Evolutionary conservation across 1,140 invertebrate genomes (phyloP), one percentile per base, ranked within the genome.

Genomic region (Ceratina japonica): DNA sequence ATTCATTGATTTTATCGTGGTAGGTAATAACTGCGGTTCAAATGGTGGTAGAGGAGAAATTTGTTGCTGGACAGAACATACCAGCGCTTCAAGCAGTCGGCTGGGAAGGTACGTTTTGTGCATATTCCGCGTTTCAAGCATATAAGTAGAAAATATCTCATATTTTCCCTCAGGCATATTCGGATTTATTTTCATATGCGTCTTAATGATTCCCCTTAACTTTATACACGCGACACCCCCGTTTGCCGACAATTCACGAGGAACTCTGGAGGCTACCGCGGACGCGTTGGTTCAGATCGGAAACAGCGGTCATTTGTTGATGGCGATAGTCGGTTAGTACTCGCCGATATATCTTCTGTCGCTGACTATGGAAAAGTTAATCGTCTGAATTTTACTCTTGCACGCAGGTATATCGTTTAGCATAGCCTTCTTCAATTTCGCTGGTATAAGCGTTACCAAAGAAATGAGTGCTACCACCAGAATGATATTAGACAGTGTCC

Each of bases 391-490:
- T 10, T n/a, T 3, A 56, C 15, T 56, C 54, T 56, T 56, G 54
- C 64, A 24, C 79, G 51, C 91, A 95, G 97, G 97, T 80, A 98
- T 97, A n/a, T 94, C 97, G 16, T 87, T 98, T 7, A 98, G 97
- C 72, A 99, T 99, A 86, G 98, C 98, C 3, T 98, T 99, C 90
- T 99, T 99, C 93, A 99, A 99, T 91, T 99, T 98, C 92, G 96
- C 97, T 88, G 98, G 98, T 24, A 96, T 99, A 27, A 97, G 96
- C 89, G 97, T 99, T 20, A 98, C 98, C 0, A 99, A 98, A 93
- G 97, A 98, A 91, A 94, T 97, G 80, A 49, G 4, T 24, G 54
- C 54, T 56, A 15, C 2, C 76, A 72, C 18, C 2, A 94, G 98
- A 85, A 97, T 98, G 96, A 96, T 99, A 8, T 93, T 99, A 51